Evolutionary conservation across 2,113 vertebrate species (phyloP), one percentile per base, ranked within the genome.

Genomic region (Tenebrosternarchus preto): DNA sequence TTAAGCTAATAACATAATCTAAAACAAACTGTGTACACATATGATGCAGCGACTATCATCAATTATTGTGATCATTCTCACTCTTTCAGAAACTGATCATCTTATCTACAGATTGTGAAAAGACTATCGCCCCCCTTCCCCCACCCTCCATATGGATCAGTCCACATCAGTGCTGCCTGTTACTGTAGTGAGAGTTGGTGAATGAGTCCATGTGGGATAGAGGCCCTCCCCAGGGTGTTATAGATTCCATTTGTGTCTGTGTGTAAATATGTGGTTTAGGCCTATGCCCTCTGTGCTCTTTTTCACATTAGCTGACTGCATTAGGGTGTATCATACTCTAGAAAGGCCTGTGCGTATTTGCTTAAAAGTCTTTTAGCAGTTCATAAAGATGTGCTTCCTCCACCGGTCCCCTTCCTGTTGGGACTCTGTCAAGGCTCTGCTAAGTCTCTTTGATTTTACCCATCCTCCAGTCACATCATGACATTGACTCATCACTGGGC

Each of bases 381-480:
- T 91, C 92, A 94, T 95, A 93, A 94, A 94, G 95, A 91, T 87
- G 88, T 89, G 88, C 92, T 95, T 94, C 93, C 93, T 92, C 88
- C 71, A 61, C 90, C 89, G 87, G 72, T 72, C 87, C 84, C 90
- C 91, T 95, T 94, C 91, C 94, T 95, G 94, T 91, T 92, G 95
- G 93, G 91, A 91, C 85, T 89, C 90, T 93, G 91, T 96, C 95
- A 95, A 94, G 92, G 90, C 93, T 94, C 92, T 96, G 95, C 93
- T 96, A 96, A 96, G 89, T 96, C 93, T 93, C 94, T 96, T 95
- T 95, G 95, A 94, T 94, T 95, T 93, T 84, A 77, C 88, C 89
- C 88, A 84, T 78, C 92, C 85, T 91, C 92, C 93, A 93, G 92
- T 93, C 89, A 88, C 88, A 89, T 91, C 81, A 78, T 88, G 88